Evolutionary conservation across 2,888 invertebrate species (phyloP).

Genomic region (Aphodius granarius): DNA sequence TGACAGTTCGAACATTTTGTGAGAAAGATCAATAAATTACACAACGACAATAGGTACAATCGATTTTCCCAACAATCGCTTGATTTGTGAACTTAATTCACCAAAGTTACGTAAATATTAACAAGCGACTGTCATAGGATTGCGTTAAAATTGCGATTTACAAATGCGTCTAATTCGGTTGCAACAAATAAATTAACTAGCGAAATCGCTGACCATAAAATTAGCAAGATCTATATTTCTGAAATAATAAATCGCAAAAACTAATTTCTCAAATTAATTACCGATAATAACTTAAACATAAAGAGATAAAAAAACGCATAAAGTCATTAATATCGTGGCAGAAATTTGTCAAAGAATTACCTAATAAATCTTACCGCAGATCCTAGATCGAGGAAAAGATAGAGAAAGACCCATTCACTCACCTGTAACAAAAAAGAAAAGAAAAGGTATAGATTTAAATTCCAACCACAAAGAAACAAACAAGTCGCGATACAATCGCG

Average conservation of each 20-base stretch:
- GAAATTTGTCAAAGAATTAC: not conserved
- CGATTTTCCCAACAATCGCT: not conserved
- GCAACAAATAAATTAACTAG: not conserved
- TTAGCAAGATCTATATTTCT: not conserved
- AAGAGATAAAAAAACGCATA: not conserved
- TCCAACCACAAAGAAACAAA: not conserved
- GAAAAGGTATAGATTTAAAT: not conserved
- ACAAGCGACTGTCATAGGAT: not conserved
- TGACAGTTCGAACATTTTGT: not conserved
- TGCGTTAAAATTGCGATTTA: not conserved
- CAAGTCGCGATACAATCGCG: not conserved
- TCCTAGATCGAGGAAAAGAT: not conserved
- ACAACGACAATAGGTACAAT: not conserved
- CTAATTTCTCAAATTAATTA: not conserved
- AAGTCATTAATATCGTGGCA: not conserved
- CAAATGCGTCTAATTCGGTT: not conserved
- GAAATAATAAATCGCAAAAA: not conserved
- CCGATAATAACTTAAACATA: not conserved
- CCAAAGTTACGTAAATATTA: not conserved
- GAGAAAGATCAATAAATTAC: not conserved
- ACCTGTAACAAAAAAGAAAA: not conserved
- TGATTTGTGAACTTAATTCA: not conserved
- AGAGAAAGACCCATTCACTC: too few species aligned
- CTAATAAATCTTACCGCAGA: not conserved
- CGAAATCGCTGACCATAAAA: not conserved